Evolutionary conservation across 2,888 invertebrate genomes (phyloP), one percentile per base, ranked within the genome.

Genomic region (Tetragonula carbonaria): DNA sequence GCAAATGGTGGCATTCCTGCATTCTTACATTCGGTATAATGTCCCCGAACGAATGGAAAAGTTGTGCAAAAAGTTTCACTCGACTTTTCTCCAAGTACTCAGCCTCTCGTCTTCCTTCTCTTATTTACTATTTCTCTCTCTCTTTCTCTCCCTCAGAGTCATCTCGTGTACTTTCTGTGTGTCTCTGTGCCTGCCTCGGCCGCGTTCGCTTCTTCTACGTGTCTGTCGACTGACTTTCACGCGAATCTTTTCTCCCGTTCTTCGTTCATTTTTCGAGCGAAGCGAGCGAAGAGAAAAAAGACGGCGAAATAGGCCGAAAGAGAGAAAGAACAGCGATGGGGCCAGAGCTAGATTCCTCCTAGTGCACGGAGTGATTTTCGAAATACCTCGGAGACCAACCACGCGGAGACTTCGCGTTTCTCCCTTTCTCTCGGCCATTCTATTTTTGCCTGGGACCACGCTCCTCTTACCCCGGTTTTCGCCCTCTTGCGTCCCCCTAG

Each of bases 1-100:
- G 33, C 74, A 28, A 53, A 68, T 53, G 28, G 70, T 63, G 28
- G 74, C 28, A 66, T 78, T 73, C 82, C 78, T 70, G 55, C 81
- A 59, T 45, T 75, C 62, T 18, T 23, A 45, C 62, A 23, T 59
- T 86, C 80, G 84, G 77, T 83, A 90, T 89, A 89, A 90, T 89
- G 86, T 81, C 74, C 78, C 76, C 75, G 79, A 45, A 67, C 71
- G 86, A 88, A 88, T 89, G 90, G 90, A 82, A 90, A 91, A 91
- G 90, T 90, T 91, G 74, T 71, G 59, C 72, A 85, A 73, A 86
- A 89, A 91, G 85, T 91, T 91, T 88, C 85, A 77, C 84, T 82
- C 76, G 76, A 82, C 86, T 88, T 45, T 45, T 88, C 85, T 2
- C 78, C 71, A 33, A 55, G 84, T 70, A 84, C 68, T 67, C 62